A percentile compares a stretch with the other conserved stretches of the same genome.
Conservation (phyloP, 2,888 invertebrate species). For the Sceliomorpha sp. region DNA sequence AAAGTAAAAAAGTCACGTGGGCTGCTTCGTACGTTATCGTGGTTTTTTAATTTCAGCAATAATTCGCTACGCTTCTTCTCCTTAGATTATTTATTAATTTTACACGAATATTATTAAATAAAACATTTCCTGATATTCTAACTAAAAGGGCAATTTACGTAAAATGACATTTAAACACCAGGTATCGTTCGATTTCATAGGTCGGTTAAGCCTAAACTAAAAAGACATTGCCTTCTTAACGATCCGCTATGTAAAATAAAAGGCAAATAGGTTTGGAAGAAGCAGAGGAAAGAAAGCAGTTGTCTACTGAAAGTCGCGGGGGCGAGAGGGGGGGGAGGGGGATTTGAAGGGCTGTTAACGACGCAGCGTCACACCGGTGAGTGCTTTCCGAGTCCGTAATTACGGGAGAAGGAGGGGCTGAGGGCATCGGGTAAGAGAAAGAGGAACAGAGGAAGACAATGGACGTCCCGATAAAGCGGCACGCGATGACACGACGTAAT, state of each 20-base stretch:
- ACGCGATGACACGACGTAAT: conserved; percentile 67
- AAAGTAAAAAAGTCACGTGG: too few relatives aligned
- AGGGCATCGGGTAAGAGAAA: conserved; percentile 37
- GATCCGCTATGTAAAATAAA: conserved; percentile 23
- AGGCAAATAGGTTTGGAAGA: conserved; percentile 9
- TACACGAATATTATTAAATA: too few relatives aligned
- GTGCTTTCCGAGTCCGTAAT: conserved; percentile 59
- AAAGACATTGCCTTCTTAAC: conserved; percentile 15
- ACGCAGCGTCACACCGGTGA: conserved; percentile 51
- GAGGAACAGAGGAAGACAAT: conserved; percentile 56
- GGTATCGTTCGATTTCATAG: too few relatives aligned
- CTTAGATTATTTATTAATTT: too few relatives aligned
- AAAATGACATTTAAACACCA: too few relatives aligned
- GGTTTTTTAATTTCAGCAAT: too few relatives aligned
- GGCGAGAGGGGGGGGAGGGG: too few relatives aligned
- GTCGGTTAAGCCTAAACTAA: too few relatives aligned
- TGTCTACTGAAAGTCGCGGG: conserved; percentile 27
- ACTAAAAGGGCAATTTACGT: too few relatives aligned
- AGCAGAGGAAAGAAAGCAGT: conserved; percentile 12
- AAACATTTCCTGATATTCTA: too few relatives aligned
- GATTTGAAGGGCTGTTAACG: conserved; percentile 49
- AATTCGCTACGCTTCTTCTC: too few relatives aligned
- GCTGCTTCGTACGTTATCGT: too few relatives aligned
- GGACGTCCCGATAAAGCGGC: conserved; percentile 59
- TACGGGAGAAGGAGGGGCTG: conserved; percentile 51